Evolutionary conservation across 37 sponge, comb jelly and placozoan genomes (phyloP), one percentile per base, ranked within the genome.

Genomic region (Ianthella basta): DNA sequence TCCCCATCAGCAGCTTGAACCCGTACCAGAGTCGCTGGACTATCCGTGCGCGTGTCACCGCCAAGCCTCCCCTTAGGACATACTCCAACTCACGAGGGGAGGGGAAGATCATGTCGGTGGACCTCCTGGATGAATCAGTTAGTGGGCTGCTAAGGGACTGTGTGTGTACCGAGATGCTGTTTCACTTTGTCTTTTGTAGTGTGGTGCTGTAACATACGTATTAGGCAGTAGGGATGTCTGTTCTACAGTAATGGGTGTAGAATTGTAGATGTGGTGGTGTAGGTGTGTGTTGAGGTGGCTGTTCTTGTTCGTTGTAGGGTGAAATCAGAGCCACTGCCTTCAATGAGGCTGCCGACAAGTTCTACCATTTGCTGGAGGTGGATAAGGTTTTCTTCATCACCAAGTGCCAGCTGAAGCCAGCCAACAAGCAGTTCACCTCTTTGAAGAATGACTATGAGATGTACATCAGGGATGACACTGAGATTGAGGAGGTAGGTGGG

Each of bases 21-120:
- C 95, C 97, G 35, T 97, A 94, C 72, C 97, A 97, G 87, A 89
- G 59, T 44, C 80, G 91, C 56, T 96, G 97, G 97, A 96, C 97
- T n/a, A 94, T 96, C 27, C 81, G 92, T 53, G 94, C 81, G 19
- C 85, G 98, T 44, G 93, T 96, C 24, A 74, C 93, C 0, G 74
- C 92, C 36, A 98, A 95, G 72, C 90, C 91, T 6, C 80, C 84
- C n/a, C 86, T 98, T 0, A 87, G 93, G 50, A 89, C 81, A 2
- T 98, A 93, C 89, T 86, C 81, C 40, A 98, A 98, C 84, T 91
- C 98, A 10, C 82, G 93, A 44, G 96, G 98, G 39, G 94, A 95
- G 59, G 98, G 98, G 54, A 84, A 79, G 25, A 81, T 98, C 37
- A 80, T 98, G 64, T 84, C 80, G 24, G 79, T 95, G n/a, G 96